Conservation (phyloP, 1,140 invertebrate genomes). For the Schlechtendalia chinensis region DNA sequence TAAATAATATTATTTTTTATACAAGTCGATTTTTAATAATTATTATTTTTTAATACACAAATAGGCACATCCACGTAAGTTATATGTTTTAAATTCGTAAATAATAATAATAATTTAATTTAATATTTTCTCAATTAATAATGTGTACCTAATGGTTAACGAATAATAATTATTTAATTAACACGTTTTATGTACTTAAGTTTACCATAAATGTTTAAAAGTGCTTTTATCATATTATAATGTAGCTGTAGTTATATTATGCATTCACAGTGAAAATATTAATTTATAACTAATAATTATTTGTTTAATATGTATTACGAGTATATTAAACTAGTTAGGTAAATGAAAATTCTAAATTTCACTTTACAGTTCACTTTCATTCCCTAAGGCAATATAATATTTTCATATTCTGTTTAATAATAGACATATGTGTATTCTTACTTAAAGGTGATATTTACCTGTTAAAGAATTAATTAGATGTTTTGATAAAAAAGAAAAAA, state of each 20-base stretch:
- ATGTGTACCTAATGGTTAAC: not conserved
- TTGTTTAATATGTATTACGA: not conserved
- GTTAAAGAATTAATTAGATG: not conserved
- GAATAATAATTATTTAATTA: not conserved
- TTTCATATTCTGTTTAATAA: too few relatives aligned
- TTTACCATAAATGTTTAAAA: not conserved
- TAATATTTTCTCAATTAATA: not conserved
- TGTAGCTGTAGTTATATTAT: not conserved
- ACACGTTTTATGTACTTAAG: not conserved
- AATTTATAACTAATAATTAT: not conserved
- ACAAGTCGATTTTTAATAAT: too few relatives aligned
- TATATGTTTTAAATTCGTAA: not conserved
- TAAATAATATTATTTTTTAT: too few relatives aligned
- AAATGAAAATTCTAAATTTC: not conserved
- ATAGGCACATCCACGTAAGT: too few relatives aligned
- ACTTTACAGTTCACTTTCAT: conserved; percentile 18
- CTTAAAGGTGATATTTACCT: not conserved
- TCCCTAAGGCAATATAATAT: not conserved
- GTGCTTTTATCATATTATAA: not conserved
- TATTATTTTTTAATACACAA: too few relatives aligned
- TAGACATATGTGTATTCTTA: not conserved
- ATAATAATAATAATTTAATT: not conserved
- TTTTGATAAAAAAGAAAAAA: not conserved
- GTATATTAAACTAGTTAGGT: not conserved
- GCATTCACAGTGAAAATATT: not conserved